These are phyloP conservation scores for Excalfactoria chinensis DNA, from an alignment of 2,113 vertebrate genomes.

Conservation along the genomic window DNA sequence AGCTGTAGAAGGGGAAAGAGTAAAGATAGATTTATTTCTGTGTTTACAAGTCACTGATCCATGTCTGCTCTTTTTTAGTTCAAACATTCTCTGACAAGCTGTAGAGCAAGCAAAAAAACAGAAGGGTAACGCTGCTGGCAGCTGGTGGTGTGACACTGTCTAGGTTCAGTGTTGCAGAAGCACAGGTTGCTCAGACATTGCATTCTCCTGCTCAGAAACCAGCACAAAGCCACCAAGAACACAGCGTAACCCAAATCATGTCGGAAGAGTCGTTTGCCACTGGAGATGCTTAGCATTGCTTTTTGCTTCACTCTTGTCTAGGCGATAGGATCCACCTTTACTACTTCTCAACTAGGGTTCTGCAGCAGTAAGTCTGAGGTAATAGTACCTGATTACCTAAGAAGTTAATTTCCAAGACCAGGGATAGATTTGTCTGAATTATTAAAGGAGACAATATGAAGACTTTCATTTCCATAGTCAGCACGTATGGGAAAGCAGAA, in stretches of 20 bases:
- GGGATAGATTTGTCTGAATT: conserved; percentile 1
- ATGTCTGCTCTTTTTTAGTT: background rate
- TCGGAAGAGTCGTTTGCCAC: background rate
- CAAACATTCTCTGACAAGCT: rapidly evolving
- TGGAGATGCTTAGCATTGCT: background rate
- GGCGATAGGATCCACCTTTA: background rate
- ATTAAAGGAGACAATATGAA: background rate
- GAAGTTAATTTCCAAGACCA: conserved; percentile 11
- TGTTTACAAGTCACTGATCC: background rate
- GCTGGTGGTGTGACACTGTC: rapidly evolving
- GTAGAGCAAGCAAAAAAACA: rapidly evolving
- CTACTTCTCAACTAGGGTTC: background rate
- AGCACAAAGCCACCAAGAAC: background rate
- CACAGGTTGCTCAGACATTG: background rate
- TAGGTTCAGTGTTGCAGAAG: background rate
- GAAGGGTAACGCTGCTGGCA: rapidly evolving
- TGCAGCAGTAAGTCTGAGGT: background rate
- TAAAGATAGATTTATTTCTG: background rate
- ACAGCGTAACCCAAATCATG: background rate
- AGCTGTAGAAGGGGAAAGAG: background rate
- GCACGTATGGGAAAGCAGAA: conserved; percentile 6
- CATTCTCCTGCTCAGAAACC: background rate
- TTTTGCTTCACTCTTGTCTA: rapidly evolving
- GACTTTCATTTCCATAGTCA: background rate
- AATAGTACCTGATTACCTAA: background rate